Conservation (phyloP, 1,140 invertebrate genomes). For the Pseudomyrmex dendroicus region DNA sequence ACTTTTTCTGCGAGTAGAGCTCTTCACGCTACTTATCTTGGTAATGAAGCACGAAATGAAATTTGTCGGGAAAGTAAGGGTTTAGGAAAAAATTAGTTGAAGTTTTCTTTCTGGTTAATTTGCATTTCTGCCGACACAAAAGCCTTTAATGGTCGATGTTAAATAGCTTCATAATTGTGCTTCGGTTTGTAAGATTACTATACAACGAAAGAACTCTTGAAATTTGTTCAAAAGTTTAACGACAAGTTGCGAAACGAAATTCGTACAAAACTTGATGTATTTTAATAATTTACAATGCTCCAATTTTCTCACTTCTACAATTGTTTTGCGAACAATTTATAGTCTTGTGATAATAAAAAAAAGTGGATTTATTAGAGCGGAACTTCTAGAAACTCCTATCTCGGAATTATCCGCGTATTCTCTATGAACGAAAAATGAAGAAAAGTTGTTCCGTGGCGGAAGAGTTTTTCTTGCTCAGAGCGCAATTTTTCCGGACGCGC, state of each 20-base stretch:
- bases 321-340: too few relatives aligned
- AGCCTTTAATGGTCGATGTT: slow-evolving; percentile 43
- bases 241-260: neutral
- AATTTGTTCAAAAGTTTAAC: slow-evolving; percentile 24
- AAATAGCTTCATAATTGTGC: slow-evolving; percentile 41
- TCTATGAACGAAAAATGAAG: neutral
- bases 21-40: slow-evolving; percentile 41
- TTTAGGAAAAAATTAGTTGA: slow-evolving; percentile 40
- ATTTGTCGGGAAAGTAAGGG: slow-evolving; percentile 35
- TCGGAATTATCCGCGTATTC: slow-evolving; percentile 6
- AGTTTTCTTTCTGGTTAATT: slow-evolving; percentile 43
- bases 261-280: neutral
- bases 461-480: slow-evolving; percentile 13
- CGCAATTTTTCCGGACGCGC: slow-evolving; percentile 19
- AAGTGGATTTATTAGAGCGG: neutral
- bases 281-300: neutral
- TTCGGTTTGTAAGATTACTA: slow-evolving; percentile 10
- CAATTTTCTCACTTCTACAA: neutral
- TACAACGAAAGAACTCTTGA: slow-evolving; percentile 28
- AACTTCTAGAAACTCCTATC: neutral
- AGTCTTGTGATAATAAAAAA: too few relatives aligned
- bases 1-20: slow-evolving; percentile 16
- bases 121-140: slow-evolving; percentile 43
- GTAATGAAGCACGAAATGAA: slow-evolving; percentile 44
- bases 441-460: neutral